Conservation (phyloP, 1,140 invertebrate genomes). For the Drosophila azteca region DNA sequence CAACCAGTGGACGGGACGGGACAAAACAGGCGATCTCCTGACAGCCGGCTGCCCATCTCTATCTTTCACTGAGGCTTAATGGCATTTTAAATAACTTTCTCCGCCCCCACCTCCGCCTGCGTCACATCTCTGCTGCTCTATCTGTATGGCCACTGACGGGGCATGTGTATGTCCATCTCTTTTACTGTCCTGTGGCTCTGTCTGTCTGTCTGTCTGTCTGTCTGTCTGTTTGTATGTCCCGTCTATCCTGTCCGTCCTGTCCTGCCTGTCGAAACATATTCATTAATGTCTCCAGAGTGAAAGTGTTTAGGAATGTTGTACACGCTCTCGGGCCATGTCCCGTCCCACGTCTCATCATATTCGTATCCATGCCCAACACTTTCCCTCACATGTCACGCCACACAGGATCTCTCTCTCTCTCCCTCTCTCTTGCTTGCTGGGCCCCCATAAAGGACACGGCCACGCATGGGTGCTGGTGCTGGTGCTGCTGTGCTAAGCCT, state of each 20-base stretch:
- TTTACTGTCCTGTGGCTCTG: background rate
- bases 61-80: slow-evolving; percentile 53
- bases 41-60: slow-evolving; percentile 53
- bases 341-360: slow-evolving; percentile 22
- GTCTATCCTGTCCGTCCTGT: no score
- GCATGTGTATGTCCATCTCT: slow-evolving; percentile 1
- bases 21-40: slow-evolving; percentile 39
- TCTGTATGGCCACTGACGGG: background rate
- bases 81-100: slow-evolving; percentile 73
- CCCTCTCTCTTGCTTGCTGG: no score
- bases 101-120: slow-evolving; percentile 24
- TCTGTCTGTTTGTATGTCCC: background rate
- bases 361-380: background rate
- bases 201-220: background rate
- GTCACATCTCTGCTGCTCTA: background rate
- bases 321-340: slow-evolving; percentile 56
- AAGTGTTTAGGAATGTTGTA: slow-evolving; percentile 75
- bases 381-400: background rate
- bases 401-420: slow-evolving; percentile 11
- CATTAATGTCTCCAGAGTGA: slow-evolving; percentile 75
- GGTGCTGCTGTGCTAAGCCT: slow-evolving; percentile 27
- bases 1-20: slow-evolving; percentile 13
- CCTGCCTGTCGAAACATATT: slow-evolving; percentile 50
- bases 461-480: slow-evolving; percentile 7
- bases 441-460: slow-evolving; percentile 20